phyloP scores from a whole-genome alignment of 2,797 vertebrate species.

The Orientallactaga sibirica region DNA sequence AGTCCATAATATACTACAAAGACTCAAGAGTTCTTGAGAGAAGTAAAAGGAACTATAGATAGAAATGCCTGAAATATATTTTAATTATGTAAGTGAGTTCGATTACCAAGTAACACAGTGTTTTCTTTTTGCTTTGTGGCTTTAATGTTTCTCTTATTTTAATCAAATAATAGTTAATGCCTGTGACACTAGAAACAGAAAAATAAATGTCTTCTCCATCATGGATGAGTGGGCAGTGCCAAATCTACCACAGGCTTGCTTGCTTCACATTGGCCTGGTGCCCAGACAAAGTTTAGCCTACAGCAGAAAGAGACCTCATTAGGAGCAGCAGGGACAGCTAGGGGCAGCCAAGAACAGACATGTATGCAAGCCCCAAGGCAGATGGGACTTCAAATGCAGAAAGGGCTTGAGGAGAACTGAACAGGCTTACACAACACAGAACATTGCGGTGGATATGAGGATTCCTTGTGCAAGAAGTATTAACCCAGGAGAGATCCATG shows the following conservation, averaged over 20 bases:
- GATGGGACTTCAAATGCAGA: background rate
- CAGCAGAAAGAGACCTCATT: background rate
- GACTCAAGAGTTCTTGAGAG: background rate
- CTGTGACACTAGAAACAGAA: background rate
- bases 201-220: background rate
- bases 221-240: background rate
- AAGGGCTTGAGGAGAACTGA: background rate
- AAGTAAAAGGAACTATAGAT: background rate
- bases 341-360: background rate
- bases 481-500: too few relatives aligned
- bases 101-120: background rate
- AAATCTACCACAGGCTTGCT: rapidly evolving
- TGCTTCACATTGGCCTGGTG: background rate
- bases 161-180: background rate
- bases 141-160: background rate
- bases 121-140: background rate
- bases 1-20: background rate
- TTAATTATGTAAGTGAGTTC: background rate
- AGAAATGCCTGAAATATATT: background rate
- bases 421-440: rapidly evolving
- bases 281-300: background rate
- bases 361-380: background rate
- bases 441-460: background rate
- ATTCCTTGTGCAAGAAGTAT: too few relatives aligned
- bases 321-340: rapidly evolving